These are phyloP conservation scores for Hypocryptadius cinnamomeus DNA, from an alignment of 2,113 vertebrate species.

Conservation along the genomic window DNA sequence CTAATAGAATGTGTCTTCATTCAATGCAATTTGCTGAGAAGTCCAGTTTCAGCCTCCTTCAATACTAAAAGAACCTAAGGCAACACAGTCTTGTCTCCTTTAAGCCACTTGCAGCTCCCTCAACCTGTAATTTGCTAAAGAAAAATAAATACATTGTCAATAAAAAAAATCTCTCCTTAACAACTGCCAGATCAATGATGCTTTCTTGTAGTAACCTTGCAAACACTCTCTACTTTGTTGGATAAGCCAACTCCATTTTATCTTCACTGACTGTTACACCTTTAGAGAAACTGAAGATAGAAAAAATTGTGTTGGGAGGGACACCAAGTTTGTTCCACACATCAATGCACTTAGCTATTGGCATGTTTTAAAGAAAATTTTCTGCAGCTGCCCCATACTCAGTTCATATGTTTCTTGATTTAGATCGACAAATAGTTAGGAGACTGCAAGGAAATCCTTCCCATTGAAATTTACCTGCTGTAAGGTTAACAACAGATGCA, in stretches of 20 bases:
- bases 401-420: background rate
- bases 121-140: background rate
- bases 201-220: background rate
- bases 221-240: background rate
- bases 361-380: background rate
- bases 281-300: background rate
- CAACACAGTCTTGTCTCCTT: background rate
- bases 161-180: background rate
- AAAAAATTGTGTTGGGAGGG: background rate
- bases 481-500: constrained; percentile 97
- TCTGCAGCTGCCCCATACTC: background rate
- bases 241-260: background rate
- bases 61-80: background rate
- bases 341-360: background rate
- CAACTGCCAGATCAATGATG: background rate
- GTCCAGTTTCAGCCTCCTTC: background rate
- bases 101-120: background rate
- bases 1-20: background rate
- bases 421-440: background rate
- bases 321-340: background rate
- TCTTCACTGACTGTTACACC: background rate
- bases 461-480: constrained; percentile 82
- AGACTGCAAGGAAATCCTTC: background rate
- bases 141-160: background rate
- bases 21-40: background rate